Evolutionary conservation across 2,797 vertebrate genomes (phyloP).

Genomic region (Eospalax fontanierii): DNA sequence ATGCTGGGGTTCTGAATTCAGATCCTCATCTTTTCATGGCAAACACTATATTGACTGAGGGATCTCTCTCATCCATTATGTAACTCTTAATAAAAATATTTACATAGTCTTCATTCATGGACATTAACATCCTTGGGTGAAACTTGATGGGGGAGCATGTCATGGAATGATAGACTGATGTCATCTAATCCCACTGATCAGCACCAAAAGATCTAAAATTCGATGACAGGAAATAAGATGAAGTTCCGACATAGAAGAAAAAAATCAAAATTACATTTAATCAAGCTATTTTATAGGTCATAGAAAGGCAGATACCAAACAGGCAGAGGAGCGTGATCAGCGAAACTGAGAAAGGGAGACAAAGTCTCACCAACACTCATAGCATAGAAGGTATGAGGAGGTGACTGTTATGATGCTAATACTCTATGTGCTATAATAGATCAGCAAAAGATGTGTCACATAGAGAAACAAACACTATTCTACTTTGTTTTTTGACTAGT

Average conservation of each 20-base stretch:
- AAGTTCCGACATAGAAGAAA: background rate
- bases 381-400: background rate
- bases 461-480: background rate
- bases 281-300: background rate
- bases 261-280: background rate
- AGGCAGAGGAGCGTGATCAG: background rate
- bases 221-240: accelerated
- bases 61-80: background rate
- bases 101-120: background rate
- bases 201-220: background rate
- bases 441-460: background rate
- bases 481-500: slow-evolving; percentile 10
- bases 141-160: background rate
- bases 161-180: background rate
- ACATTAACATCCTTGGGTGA: background rate
- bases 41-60: background rate
- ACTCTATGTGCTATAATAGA: too few species aligned
- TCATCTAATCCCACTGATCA: background rate
- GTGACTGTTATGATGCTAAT: background rate
- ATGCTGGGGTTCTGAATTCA: background rate
- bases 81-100: background rate
- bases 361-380: background rate
- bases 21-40: background rate
- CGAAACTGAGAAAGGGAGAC: background rate
- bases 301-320: background rate